A percentile compares a stretch with the other conserved stretches of the same genome.
Conservation (phyloP, 2,113 vertebrate species). For the Todiramphus chloris region DNA sequence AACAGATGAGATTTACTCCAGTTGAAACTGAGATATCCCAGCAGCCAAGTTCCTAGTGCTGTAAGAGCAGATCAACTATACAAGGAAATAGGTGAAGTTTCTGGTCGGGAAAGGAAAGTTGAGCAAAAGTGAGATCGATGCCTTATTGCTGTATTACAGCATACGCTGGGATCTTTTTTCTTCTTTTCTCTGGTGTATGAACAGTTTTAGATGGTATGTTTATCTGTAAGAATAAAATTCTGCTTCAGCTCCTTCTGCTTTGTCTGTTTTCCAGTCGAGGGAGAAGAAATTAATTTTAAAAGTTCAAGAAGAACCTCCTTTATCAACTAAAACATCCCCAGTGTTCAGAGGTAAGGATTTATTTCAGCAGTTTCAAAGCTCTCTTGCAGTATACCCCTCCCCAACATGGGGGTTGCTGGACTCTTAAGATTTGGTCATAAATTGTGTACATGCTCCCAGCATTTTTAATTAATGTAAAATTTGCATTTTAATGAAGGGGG, state of each 20-base stretch:
- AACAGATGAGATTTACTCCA: neutral
- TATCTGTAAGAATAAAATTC: neutral
- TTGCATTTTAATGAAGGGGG: conserved; percentile 52
- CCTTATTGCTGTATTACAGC: neutral
- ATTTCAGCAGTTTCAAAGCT: conserved; percentile 34
- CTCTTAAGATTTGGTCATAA: conserved; percentile 36
- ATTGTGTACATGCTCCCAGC: conserved; percentile 33
- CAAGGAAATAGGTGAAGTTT: neutral
- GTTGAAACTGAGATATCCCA: neutral
- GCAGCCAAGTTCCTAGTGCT: neutral
- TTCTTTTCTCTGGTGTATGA: neutral
- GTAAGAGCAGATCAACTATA: neutral
- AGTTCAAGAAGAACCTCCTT: neutral
- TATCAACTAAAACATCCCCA: conserved; percentile 13
- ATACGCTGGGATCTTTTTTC: neutral
- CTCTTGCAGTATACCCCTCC: neutral
- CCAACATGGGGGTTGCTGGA: neutral
- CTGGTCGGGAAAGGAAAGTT: neutral
- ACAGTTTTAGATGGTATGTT: neutral
- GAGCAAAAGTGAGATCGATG: neutral
- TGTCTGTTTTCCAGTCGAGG: neutral
- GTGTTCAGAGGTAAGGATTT: conserved; percentile 48
- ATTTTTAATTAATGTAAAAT: conserved; percentile 62
- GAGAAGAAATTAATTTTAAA: conserved; percentile 33
- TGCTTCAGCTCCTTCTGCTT: neutral